phyloP scores from a whole-genome alignment of 2,113 vertebrate species.

The Phalacrocorax brasilianus region DNA sequence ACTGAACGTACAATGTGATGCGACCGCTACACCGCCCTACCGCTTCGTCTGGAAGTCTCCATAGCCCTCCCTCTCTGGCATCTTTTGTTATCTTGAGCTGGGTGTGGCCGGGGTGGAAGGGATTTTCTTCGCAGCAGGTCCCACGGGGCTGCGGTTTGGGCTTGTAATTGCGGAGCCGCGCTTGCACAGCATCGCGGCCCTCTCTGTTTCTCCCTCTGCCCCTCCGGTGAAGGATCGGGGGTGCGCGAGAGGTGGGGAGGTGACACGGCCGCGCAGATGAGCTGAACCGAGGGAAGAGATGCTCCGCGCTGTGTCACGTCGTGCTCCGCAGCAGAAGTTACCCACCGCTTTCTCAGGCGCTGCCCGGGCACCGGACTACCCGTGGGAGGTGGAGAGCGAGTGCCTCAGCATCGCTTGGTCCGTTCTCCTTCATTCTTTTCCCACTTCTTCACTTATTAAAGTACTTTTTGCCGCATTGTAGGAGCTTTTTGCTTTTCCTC shows the following conservation, averaged over 20 bases:
- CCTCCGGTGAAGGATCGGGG: accelerated
- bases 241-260: accelerated
- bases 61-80: too few species aligned
- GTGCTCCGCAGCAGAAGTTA: background rate
- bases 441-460: accelerated
- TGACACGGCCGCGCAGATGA: too few species aligned
- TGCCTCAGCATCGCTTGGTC: accelerated
- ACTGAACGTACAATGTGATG: background rate
- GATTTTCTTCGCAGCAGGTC: accelerated
- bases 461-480: accelerated
- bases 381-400: accelerated
- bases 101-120: background rate
- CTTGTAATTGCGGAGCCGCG: accelerated
- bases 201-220: background rate
- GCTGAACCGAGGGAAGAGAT: accelerated
- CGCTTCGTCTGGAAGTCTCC: too few species aligned
- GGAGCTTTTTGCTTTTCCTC: accelerated
- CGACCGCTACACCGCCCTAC: accelerated
- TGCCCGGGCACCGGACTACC: accelerated
- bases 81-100: accelerated
- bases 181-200: accelerated
- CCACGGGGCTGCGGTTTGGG: accelerated
- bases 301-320: accelerated
- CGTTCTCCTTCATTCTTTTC: background rate
- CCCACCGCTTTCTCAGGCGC: too few species aligned